Evolutionary conservation across 2,797 vertebrate genomes (phyloP).

Genomic region (Pogoniulus pusillus): DNA sequence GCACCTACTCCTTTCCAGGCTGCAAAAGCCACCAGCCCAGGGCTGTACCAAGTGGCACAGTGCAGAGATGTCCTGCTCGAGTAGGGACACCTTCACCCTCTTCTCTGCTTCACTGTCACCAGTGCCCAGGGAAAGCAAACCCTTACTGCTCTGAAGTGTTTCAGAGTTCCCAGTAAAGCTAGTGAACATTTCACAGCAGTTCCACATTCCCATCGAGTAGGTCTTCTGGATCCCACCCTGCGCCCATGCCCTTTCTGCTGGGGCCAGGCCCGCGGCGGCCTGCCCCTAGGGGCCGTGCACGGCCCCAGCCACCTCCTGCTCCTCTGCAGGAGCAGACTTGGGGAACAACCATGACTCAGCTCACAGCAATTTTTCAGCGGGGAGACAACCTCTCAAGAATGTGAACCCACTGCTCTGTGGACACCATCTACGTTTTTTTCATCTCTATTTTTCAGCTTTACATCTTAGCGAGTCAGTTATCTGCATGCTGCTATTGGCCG

Average conservation of each 20-base stretch:
- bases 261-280: fast-evolving
- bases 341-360: neutral
- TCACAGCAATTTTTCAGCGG: neutral
- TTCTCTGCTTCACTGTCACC: neutral
- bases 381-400: neutral
- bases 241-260: fast-evolving
- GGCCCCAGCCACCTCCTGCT: neutral
- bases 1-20: neutral
- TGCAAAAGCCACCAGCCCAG: neutral
- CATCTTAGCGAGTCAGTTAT: neutral
- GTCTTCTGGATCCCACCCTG: neutral
- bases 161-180: neutral
- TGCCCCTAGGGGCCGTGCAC: neutral
- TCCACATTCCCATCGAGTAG: neutral
- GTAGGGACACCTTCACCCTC: neutral
- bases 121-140: neutral
- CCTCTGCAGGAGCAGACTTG: neutral
- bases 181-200: fast-evolving
- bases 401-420: neutral
- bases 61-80: fast-evolving
- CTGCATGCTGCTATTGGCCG: neutral
- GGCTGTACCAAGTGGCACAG: neutral
- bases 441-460: neutral
- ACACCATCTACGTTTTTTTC: neutral
- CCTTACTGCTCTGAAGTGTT: fast-evolving